Evolutionary conservation across 2,888 invertebrate genomes (phyloP), one percentile per base, ranked within the genome.

Genomic region (Synergus gifuensis): DNA sequence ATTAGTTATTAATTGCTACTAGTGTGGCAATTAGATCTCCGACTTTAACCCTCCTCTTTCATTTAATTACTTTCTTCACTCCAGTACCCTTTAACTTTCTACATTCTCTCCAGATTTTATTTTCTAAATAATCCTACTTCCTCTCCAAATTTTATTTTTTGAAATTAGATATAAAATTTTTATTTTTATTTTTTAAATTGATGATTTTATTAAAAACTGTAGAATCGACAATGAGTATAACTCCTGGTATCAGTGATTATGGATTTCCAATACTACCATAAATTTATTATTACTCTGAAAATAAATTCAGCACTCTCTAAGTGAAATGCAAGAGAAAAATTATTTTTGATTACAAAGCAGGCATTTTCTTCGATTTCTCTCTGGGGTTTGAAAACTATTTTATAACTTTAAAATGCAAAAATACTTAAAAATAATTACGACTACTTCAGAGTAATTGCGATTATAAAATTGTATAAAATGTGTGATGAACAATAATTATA

Each of bases 1-100:
- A 77, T 58, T 80, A 76, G 44, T 76, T 78, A 62, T 66, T 63
- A 63, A 77, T 36, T 46, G 62, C 46, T 16, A 77, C 46, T 36
- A 42, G 63, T 28, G 46, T 63, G 77, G 46, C 49, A 77, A 77
- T 77, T 77, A 77, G 28, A 64, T 18, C 42, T 14, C 40, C 49
- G 2, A 22, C 22, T 76, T 76, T 18, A 16, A 22, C 63, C 44
- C 54, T 8, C 12, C 46, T 76, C 60, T 60, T 16, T 22, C 11
- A 36, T 76, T 18, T n/a, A 63, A 16, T 60, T 28, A 40, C 60
- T 60, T 28, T 58, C n/a, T 36, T 16, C 12, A 60, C 22, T 36
- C 0, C 36, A 36, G 36, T 36, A 36, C 36, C 5, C 36, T 36
- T 36, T 36, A 36, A 36, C 36, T 36, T 36, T 36, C 36, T 36